Conservation (phyloP, 2,888 invertebrate species). For the Colostygia pectinataria region DNA sequence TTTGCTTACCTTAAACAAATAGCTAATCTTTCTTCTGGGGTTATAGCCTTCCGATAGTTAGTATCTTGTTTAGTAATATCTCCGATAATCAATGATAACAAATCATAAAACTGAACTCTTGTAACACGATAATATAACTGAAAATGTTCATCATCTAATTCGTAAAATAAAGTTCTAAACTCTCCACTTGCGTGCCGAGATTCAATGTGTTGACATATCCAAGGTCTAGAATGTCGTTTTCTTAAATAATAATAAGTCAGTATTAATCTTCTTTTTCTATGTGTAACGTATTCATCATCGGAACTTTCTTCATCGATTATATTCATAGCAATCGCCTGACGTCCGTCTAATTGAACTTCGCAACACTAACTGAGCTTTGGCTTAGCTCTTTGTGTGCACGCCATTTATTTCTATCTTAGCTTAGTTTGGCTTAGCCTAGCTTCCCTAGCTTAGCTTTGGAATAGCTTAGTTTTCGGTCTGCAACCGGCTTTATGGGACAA, state of each 20-base stretch:
- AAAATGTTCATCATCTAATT: constrained; percentile 24
- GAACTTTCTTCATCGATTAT: constrained; percentile 30
- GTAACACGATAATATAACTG: constrained; percentile 26
- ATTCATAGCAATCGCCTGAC: constrained; percentile 22
- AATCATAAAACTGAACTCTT: constrained; percentile 24
- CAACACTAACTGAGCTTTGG: constrained; percentile 33
- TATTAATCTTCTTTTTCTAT: constrained; percentile 30
- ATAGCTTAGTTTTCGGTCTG: too few relatives aligned
- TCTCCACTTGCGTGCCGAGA: constrained; percentile 13
- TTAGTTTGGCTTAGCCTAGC: constrained; percentile 25
- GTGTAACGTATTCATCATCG: constrained; percentile 29
- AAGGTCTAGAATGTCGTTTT: constrained; percentile 22
- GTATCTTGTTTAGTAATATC: constrained; percentile 25
- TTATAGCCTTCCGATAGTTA: constrained; percentile 26
- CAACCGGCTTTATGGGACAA: constrained; percentile 21
- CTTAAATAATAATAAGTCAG: constrained; percentile 24
- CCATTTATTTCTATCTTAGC: constrained; percentile 23
- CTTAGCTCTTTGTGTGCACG: constrained; percentile 34
- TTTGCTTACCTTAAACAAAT: constrained; percentile 29
- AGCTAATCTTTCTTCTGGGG: constrained; percentile 30
- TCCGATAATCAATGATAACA: constrained; percentile 17
- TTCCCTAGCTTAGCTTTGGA: constrained; percentile 25
- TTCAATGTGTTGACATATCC: constrained; percentile 25
- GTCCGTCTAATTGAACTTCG: constrained; percentile 30
- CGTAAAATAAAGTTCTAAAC: constrained; percentile 13